Evolutionary conservation across 1,140 invertebrate genomes (phyloP).

Genomic region (Cyclargus thomasi): DNA sequence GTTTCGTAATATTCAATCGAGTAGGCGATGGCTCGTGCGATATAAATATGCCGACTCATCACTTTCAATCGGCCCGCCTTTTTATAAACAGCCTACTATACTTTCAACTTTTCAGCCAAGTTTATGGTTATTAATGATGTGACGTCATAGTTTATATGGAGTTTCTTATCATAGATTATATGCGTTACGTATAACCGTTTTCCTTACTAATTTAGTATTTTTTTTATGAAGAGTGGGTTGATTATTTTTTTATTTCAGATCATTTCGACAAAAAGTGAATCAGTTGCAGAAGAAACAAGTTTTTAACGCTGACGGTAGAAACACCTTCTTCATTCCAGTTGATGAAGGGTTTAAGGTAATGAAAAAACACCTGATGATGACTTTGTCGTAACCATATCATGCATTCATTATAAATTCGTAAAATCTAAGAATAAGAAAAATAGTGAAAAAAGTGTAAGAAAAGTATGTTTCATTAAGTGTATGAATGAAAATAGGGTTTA

Average conservation of each 20-base stretch:
- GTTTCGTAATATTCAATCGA: not conserved
- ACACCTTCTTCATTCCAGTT: slow-evolving; percentile 93
- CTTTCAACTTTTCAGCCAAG: not conserved
- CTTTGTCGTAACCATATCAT: too few species aligned
- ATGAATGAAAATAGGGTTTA: too few species aligned
- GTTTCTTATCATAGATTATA: not conserved
- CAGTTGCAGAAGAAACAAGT: slow-evolving; percentile 82
- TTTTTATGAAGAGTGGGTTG: too few species aligned
- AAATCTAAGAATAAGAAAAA: too few species aligned
- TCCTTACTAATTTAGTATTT: too few species aligned
- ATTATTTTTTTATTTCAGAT: slow-evolving; percentile 61
- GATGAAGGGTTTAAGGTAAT: slow-evolving; percentile 90
- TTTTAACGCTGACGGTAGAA: slow-evolving; percentile 84
- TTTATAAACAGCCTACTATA: slow-evolving; percentile 5
- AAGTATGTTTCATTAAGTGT: too few species aligned
- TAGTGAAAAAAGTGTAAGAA: too few species aligned
- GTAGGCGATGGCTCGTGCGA: not conserved
- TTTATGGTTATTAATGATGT: slow-evolving; percentile 3
- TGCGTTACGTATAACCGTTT: too few species aligned
- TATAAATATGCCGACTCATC: slow-evolving; percentile 1
- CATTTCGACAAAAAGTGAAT: slow-evolving; percentile 84
- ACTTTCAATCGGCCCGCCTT: slow-evolving; percentile 9
- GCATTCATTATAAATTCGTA: too few species aligned
- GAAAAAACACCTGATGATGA: too few species aligned
- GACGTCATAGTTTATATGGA: not conserved